Base-by-base conservation (phyloP, 2,797 vertebrate species). In the Danionella dracula region DNA sequence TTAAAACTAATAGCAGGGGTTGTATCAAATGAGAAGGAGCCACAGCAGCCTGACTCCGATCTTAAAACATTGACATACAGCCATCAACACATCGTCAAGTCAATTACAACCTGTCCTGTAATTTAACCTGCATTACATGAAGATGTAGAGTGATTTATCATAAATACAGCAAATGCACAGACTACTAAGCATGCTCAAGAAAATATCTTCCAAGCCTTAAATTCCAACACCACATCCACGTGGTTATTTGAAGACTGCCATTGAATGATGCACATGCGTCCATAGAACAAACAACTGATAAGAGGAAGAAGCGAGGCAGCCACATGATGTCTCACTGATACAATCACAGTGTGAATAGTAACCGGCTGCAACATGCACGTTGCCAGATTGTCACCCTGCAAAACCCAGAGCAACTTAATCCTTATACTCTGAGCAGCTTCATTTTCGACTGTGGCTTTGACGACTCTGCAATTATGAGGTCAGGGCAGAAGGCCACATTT, bases 391-490 rank as follows among this genome's bases (percentile, higher is more conserved):
- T 19, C 16, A 66, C 53, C 53, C 34, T 40, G 53, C 53, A 49
- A 48, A 42, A 66, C 42, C 63, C 17, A 2, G 29, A 57, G 16
- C 32, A 66, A 41, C 53, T 21, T 49, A 40, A 66, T 49, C 23
- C 64, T 41, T 31, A 41, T 56, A 37, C 46, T 55, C 41, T 4
- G 13, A 10, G 15, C 40, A 45, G 64, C 64, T 31, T 66, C 44
- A 66, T 49, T 66, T 66, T 49, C 27, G 2, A 40, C 53, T 32
- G 44, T 40, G 54, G 53, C 40, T 57, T 48, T 20, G 35, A 53
- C 57, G 44, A 66, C 44, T 40, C 34, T 1, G 21, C 23, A 57
- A 57, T 57, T 66, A 66, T 57, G 64, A 66, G 64, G 64, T 66
- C 44, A 66, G 23, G 21, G 11, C 19, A 48, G 32, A 60, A 23